Conservation (phyloP, 2,888 invertebrate species). For the Plagodis dolabraria region DNA sequence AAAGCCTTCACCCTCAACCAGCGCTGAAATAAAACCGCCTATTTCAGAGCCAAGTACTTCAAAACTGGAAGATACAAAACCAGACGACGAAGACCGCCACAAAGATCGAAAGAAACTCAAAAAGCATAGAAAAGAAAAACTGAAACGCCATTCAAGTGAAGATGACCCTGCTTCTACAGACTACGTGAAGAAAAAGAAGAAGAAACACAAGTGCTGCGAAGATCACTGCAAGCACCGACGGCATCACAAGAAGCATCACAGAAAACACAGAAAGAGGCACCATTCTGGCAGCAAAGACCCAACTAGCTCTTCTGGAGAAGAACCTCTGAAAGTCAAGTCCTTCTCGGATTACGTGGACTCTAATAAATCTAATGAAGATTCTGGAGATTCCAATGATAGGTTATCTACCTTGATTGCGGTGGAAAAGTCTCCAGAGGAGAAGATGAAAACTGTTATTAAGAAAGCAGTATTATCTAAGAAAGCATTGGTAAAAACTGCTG, state of each 20-base stretch:
- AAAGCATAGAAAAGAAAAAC: slow-evolving; percentile 88
- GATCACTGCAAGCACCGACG: slow-evolving; percentile 89
- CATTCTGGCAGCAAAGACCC: slow-evolving; percentile 81
- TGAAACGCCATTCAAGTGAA: slow-evolving; percentile 76
- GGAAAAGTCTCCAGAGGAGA: slow-evolving; percentile 70
- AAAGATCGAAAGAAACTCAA: slow-evolving; percentile 88
- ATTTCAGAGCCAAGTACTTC: slow-evolving; percentile 33
- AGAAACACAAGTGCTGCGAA: slow-evolving; percentile 88
- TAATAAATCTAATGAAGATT: slow-evolving; percentile 78
- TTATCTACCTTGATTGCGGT: slow-evolving; percentile 69
- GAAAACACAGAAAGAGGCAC: slow-evolving; percentile 91
- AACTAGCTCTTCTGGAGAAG: slow-evolving; percentile 81
- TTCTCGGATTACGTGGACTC: slow-evolving; percentile 74
- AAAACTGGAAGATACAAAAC: slow-evolving; percentile 45
- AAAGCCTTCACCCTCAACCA: slow-evolving; percentile 52
- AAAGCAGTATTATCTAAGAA: slow-evolving; percentile 72
- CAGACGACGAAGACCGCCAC: slow-evolving; percentile 77
- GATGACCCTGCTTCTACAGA: slow-evolving; percentile 68
- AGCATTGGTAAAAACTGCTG: slow-evolving; percentile 69
- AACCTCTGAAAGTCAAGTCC: slow-evolving; percentile 70
- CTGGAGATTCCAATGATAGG: slow-evolving; percentile 68
- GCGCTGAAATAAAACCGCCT: slow-evolving; percentile 53
- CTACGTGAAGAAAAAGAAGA: slow-evolving; percentile 87
- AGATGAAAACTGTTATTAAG: slow-evolving; percentile 76
- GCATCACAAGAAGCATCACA: slow-evolving; percentile 91